Base-by-base conservation (phyloP, 30 jellyfish, hydroid and myxozoan genomes). In the Phacellophora camtschatica region DNA sequence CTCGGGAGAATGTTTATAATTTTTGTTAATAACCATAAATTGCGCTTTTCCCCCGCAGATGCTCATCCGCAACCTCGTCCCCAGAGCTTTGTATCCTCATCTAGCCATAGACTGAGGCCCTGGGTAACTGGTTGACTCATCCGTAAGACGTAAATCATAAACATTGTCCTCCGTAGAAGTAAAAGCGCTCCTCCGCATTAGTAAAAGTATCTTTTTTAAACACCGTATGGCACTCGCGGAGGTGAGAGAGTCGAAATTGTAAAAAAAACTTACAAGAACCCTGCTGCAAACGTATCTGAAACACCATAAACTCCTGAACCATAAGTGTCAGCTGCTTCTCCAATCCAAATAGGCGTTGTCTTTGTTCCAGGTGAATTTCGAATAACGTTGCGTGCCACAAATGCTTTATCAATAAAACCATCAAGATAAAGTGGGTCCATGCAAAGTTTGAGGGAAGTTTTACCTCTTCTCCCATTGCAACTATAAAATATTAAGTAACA, bases 291-390 rank as follows among this genome's bases (percentile, higher is more conserved):
- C 0, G 84, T 50, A 63, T 87, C 41, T 56, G 94, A 88, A 16
- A 80, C 79, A 5, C 73, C 81, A 24, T 42, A 66, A 42, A 18
- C 85, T 6, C 96, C 96, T 5, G 87, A 76, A 4, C 96, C 96
- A 25, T 66, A 86, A 2, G 92, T 76, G 30, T 88, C 84, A 4
- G 96, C 85, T 6, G 96, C 68, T 77, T 86, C 96, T 16, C 96
- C 96, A 41, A 86, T 75, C 82, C 82, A 86, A 25, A 76, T 77
- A 29, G 43, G 87, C 5, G 75, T 30, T 2, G 25, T 36, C 32
- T 61, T 63, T n/a, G 72, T 62, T 3, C 63, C 72, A 53, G 71
- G 23, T 18, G 92, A 31, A 18, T 46, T 39, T 33, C 69, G 20
- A 27, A 86, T 71, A 18, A 86, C 35, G 1, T 67, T 23, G 24